Percentiles rank a stretch among this genome's conserved stretches.
These are phyloP conservation scores for Thecocarcelia acutangulata DNA, from an alignment of 2,888 invertebrate species.

Conservation along the genomic window DNA sequence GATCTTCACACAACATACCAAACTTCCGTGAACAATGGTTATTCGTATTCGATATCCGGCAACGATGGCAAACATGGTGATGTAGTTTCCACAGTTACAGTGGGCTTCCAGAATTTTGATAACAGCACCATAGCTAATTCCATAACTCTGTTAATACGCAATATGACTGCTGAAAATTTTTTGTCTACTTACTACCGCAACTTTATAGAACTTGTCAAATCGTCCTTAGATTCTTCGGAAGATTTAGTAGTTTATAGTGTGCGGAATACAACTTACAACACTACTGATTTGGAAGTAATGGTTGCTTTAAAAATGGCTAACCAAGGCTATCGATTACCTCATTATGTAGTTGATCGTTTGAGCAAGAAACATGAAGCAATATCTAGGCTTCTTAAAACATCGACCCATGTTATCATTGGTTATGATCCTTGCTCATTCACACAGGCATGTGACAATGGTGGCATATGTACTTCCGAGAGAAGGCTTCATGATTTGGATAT, in stretches of 20 bases:
- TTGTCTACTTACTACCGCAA: conserved; percentile 89
- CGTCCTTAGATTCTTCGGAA: conserved; percentile 85
- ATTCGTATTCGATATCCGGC: conserved; percentile 90
- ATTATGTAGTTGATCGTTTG: conserved; percentile 85
- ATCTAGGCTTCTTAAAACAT: conserved; percentile 83
- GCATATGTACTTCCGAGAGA: conserved; percentile 88
- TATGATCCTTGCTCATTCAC: conserved; percentile 88
- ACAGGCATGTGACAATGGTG: conserved; percentile 89
- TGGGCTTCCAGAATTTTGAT: conserved; percentile 90
- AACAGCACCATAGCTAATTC: conserved; percentile 92
- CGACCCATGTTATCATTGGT: conserved; percentile 84
- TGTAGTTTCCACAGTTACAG: conserved; percentile 92
- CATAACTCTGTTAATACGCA: conserved; percentile 88
- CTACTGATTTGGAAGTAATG: conserved; percentile 86
- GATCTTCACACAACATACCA: conserved; percentile 89
- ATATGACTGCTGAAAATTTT: conserved; percentile 88
- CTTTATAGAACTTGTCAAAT: conserved; percentile 87
- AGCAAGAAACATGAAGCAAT: conserved; percentile 86
- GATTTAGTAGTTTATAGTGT: conserved; percentile 88
- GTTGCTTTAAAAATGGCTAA: conserved; percentile 85
- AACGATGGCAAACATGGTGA: conserved; percentile 94
- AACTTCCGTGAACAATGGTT: conserved; percentile 85
- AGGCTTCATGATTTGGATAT: conserved; percentile 83
- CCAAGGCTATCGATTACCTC: conserved; percentile 85
- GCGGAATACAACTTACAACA: conserved; percentile 82